Conservation (phyloP, 2,888 invertebrate species). For the Byasa hedistus region DNA sequence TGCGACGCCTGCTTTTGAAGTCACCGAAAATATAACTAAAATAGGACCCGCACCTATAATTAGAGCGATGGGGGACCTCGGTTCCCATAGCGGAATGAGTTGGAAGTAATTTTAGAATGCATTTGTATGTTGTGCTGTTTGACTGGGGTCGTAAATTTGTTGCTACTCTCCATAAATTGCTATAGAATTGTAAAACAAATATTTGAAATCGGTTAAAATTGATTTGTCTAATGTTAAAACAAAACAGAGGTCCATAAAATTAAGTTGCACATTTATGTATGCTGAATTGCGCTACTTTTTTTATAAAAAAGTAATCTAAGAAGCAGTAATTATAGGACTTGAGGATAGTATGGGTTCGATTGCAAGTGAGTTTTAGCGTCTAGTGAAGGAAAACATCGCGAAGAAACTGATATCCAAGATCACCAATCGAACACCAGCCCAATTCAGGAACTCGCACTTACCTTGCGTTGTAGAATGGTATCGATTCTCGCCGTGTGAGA, state of each 20-base stretch:
- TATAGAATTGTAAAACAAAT: background rate
- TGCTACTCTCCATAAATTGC: slow-evolving; percentile 4
- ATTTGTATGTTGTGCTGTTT: slow-evolving; percentile 19
- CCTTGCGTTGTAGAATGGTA: no score
- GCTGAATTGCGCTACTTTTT: background rate
- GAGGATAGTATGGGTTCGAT: no score
- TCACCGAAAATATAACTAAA: slow-evolving; percentile 38
- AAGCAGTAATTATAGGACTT: no score
- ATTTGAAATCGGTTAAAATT: background rate
- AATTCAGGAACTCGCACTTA: no score
- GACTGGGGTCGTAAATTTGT: slow-evolving; percentile 31
- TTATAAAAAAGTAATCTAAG: background rate
- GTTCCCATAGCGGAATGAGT: slow-evolving; percentile 31
- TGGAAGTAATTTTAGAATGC: slow-evolving; percentile 25
- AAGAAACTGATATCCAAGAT: no score
- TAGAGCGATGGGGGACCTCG: slow-evolving; percentile 39
- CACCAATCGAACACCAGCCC: no score
- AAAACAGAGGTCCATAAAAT: background rate
- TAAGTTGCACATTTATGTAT: background rate
- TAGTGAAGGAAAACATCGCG: no score
- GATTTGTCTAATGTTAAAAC: background rate
- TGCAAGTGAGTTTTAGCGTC: no score
- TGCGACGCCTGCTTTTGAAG: slow-evolving; percentile 50
- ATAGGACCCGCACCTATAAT: slow-evolving; percentile 40
- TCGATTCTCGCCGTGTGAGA: no score